A percentile compares a stretch with the other conserved stretches of the same genome.
Evolutionary conservation across 2,888 invertebrate species (phyloP).

Genomic region (Acholoe squamosa): DNA sequence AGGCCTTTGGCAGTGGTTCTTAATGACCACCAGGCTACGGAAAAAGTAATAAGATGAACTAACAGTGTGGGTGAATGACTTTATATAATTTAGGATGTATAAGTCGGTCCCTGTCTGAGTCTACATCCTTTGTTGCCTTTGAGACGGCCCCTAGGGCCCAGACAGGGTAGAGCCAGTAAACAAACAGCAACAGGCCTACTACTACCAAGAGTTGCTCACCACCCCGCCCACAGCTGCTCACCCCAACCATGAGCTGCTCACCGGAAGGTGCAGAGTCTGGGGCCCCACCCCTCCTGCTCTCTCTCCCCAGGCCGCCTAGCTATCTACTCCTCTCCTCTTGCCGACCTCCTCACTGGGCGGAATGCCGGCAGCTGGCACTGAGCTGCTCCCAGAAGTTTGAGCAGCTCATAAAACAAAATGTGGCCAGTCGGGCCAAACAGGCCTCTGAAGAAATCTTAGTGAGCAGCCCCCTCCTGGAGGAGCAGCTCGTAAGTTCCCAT

Average conservation of each 20-base stretch:
- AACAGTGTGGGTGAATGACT: neutral
- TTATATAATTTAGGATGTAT: neutral
- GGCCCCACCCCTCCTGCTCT: neutral
- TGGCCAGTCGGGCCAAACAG: neutral
- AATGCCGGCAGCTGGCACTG: constrained; percentile 4
- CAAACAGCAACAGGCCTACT: constrained; percentile 22
- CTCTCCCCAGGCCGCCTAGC: constrained; percentile 6
- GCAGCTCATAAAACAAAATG: neutral
- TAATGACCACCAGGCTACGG: neutral
- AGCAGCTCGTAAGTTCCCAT: neutral
- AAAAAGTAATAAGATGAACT: neutral
- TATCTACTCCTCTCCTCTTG: neutral
- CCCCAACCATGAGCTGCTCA: constrained; percentile 53
- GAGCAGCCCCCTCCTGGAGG: neutral
- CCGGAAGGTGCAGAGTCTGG: constrained; percentile 35
- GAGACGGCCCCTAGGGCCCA: constrained; percentile 19
- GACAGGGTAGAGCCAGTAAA: constrained; percentile 35
- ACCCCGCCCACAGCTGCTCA: neutral
- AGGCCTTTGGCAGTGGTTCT: neutral
- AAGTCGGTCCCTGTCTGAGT: constrained; percentile 26
- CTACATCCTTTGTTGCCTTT: neutral
- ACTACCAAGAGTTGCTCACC: neutral
- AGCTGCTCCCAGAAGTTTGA: no score
- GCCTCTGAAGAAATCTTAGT: neutral
- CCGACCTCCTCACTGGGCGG: constrained; percentile 1